Evolutionary conservation across 2,888 invertebrate species (phyloP).

Genomic region (Hydropsyche betteni): DNA sequence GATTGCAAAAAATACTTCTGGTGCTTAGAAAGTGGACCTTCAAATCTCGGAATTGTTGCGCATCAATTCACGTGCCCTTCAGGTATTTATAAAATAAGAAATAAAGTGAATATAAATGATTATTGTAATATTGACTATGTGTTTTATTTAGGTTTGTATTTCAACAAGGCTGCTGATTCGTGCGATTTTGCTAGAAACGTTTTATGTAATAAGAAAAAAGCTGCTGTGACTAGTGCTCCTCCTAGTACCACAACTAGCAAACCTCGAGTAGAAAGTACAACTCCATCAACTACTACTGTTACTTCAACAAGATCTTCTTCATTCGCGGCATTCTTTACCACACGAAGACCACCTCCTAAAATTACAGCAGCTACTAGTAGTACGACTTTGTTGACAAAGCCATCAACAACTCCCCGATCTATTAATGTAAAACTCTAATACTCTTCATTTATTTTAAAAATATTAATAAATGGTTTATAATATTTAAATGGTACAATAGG

Average conservation of each 20-base stretch:
- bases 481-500: conserved; percentile 9
- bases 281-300: conserved; percentile 62
- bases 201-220: conserved; percentile 74
- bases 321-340: conserved; percentile 53
- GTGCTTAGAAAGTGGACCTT: conserved; percentile 90
- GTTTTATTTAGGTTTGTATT: conserved; percentile 75
- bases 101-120: conserved; percentile 19
- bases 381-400: conserved; percentile 55
- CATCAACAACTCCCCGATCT: conserved; percentile 53
- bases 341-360: conserved; percentile 56
- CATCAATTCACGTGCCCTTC: conserved; percentile 95
- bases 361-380: conserved; percentile 59
- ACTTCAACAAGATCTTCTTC: conserved; percentile 59
- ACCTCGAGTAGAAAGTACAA: conserved; percentile 61
- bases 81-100: conserved; percentile 61
- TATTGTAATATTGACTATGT: conserved; percentile 31
- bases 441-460: background rate
- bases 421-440: conserved; percentile 6
- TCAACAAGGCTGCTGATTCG: conserved; percentile 91
- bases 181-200: conserved; percentile 93
- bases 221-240: conserved; percentile 61
- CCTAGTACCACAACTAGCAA: conserved; percentile 62
- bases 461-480: background rate
- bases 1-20: conserved; percentile 96
- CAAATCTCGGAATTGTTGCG: conserved; percentile 88